phyloP scores from a whole-genome alignment of 2,113 vertebrate species.

The Megaptera novaeangliae region DNA sequence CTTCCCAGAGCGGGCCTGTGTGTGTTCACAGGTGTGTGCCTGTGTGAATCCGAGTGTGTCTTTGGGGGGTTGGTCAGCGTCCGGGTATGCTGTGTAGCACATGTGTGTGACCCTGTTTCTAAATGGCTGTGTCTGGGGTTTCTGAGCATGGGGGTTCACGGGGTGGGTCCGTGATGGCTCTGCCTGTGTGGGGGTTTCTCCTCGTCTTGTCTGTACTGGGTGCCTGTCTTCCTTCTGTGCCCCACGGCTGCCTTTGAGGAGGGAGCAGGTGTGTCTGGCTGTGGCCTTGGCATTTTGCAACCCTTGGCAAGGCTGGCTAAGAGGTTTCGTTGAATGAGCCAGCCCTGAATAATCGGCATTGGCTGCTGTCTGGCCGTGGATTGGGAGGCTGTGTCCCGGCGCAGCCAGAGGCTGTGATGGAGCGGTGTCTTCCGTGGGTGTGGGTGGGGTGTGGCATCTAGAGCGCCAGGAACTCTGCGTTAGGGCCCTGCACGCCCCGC shows the following conservation, averaged over 20 bases:
- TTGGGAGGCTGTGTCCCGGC: neutral
- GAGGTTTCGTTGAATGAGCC: neutral
- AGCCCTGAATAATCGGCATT: neutral
- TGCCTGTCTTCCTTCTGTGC: neutral
- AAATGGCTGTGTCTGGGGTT: neutral
- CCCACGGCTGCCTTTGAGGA: neutral
- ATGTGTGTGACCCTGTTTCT: neutral
- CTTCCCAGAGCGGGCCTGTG: neutral
- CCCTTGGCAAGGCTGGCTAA: neutral
- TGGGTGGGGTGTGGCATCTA: neutral
- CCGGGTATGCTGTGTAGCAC: too few species aligned
- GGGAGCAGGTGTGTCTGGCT: neutral
- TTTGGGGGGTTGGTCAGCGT: neutral
- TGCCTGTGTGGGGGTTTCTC: neutral
- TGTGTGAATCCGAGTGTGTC: neutral
- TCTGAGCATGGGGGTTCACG: too few species aligned
- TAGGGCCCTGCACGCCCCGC: too few species aligned
- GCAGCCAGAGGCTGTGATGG: neutral
- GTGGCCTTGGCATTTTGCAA: neutral
- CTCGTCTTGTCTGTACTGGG: accelerated
- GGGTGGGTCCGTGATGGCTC: accelerated
- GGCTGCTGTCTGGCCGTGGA: neutral
- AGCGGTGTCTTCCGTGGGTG: neutral
- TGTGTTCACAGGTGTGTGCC: neutral
- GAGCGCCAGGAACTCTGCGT: accelerated